Evolutionary conservation across 2,888 invertebrate genomes (phyloP), one percentile per base, ranked within the genome.

Genomic region (Rhorus exstirpatorius): DNA sequence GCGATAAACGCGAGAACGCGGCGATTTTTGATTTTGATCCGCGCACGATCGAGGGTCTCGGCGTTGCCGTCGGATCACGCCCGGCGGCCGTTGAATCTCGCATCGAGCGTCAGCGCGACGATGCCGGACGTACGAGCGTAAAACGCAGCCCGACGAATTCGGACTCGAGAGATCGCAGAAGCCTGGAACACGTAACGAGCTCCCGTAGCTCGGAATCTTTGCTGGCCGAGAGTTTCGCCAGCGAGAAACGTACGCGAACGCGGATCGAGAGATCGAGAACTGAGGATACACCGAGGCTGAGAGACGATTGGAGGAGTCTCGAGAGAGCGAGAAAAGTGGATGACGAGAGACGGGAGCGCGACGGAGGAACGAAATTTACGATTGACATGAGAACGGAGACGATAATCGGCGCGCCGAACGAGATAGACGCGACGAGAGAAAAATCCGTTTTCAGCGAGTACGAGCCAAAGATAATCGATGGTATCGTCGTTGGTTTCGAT

Each of bases 381-480:
- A 78, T 89, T 44, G 92, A 92, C 6, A 88, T 89, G n/a, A 87
- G 89, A 46, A 88, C 87, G 0, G 92, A 91, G 7, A 90, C 88
- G 8, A 83, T 88, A 14, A 88, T 90, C 26, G 89, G 89, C 1
- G 83, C 88, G 3, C 86, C 87, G 2, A 85, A 84, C 24, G 91
- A 91, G 60, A 82, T 85, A 46, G 93, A 93, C 51, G 89, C 87
- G 53, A 88, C 90, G 60, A 92, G 90, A 67, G 92, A 91, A 44
- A 91, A 93, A 68, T 91, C 94, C 10, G 91, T 94, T 1, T 94
- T 94, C 84, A 89, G 93, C 53, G 94, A 94, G 90, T 97, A 97
- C 85, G 96, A 97, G 92, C 97, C 97, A 0, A 95, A 96, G 90
- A 91, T 93, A 41, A 88, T 93, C 49, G 93, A 91, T 0, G 92